Conservation (phyloP, 2,797 vertebrate genomes). For the Catamblyrhynchus diadema region DNA sequence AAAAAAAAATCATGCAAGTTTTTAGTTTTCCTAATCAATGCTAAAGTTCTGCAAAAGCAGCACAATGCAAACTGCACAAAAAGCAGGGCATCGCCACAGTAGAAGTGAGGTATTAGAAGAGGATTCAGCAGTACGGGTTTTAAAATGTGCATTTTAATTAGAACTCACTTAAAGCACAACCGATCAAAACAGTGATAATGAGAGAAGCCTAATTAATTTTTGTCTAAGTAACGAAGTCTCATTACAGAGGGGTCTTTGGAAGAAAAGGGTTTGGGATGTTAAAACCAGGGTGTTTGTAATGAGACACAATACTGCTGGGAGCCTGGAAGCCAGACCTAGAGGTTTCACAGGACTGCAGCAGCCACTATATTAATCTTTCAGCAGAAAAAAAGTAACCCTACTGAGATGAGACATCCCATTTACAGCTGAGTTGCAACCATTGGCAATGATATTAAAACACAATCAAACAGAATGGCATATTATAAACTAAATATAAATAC, state of each 20-base stretch:
- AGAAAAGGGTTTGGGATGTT: slow-evolving; percentile 34
- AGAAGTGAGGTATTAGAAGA: background rate
- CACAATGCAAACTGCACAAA: slow-evolving; percentile 19
- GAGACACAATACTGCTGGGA: slow-evolving; percentile 33
- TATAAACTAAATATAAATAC: slow-evolving; percentile 64
- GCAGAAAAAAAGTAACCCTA: slow-evolving; percentile 55
- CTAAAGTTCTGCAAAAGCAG: background rate
- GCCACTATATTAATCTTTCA: slow-evolving; percentile 64
- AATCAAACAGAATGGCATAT: slow-evolving; percentile 65
- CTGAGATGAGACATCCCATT: slow-evolving; percentile 51
- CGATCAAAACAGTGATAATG: slow-evolving; percentile 66
- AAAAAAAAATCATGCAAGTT: background rate
- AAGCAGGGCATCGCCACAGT: background rate
- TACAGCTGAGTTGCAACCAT: slow-evolving; percentile 23
- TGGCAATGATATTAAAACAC: slow-evolving; percentile 51
- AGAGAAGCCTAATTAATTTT: slow-evolving; percentile 71
- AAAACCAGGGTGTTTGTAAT: slow-evolving; percentile 51
- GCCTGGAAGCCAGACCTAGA: slow-evolving; percentile 56
- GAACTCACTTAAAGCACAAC: slow-evolving; percentile 63
- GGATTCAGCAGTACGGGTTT: slow-evolving; percentile 31
- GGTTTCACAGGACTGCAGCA: slow-evolving; percentile 48
- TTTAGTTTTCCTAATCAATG: background rate
- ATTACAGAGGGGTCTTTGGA: slow-evolving; percentile 43
- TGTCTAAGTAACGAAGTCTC: slow-evolving; percentile 59
- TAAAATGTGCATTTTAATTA: slow-evolving; percentile 73